A percentile compares a stretch with the other conserved stretches of the same genome.
Conservation (phyloP, 2,888 invertebrate species). For the Dasypogon diadema region DNA sequence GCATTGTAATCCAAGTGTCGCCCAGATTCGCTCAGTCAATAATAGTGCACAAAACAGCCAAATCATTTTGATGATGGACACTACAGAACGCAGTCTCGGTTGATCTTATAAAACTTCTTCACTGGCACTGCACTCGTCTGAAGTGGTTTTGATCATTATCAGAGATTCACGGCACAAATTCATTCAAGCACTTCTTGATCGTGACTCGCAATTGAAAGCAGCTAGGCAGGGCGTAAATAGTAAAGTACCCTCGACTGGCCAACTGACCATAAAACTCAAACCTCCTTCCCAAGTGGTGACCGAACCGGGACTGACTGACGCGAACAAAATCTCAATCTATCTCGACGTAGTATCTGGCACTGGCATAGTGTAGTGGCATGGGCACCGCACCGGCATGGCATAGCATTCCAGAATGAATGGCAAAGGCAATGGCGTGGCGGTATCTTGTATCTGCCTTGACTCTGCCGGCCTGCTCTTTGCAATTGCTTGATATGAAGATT, state of each 20-base stretch:
- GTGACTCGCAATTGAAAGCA: not conserved
- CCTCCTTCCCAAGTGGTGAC: slow-evolving; percentile 11
- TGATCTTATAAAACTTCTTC: not conserved
- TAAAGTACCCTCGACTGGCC: not conserved
- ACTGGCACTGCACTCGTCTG: not conserved
- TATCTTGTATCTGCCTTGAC: slow-evolving; percentile 27
- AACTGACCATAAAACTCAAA: not conserved
- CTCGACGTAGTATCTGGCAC: slow-evolving; percentile 22
- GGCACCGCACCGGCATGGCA: too few relatives aligned
- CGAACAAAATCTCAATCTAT: slow-evolving; percentile 22
- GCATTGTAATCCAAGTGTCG: slow-evolving; percentile 72
- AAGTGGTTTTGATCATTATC: not conserved
- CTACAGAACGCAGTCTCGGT: not conserved
- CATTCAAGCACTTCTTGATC: not conserved
- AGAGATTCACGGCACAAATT: not conserved
- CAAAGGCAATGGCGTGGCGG: slow-evolving; percentile 24
- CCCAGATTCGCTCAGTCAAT: not conserved
- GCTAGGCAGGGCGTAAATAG: not conserved
- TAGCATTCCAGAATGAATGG: slow-evolving; percentile 33
- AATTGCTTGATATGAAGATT: slow-evolving; percentile 8
- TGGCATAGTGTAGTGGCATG: too few relatives aligned
- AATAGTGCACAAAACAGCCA: slow-evolving; percentile 3
- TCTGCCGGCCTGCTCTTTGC: slow-evolving; percentile 14
- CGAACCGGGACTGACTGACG: slow-evolving; percentile 40
- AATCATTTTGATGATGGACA: not conserved